phyloP scores from a whole-genome alignment of 2,113 vertebrate species.

The Meriones unguiculatus region DNA sequence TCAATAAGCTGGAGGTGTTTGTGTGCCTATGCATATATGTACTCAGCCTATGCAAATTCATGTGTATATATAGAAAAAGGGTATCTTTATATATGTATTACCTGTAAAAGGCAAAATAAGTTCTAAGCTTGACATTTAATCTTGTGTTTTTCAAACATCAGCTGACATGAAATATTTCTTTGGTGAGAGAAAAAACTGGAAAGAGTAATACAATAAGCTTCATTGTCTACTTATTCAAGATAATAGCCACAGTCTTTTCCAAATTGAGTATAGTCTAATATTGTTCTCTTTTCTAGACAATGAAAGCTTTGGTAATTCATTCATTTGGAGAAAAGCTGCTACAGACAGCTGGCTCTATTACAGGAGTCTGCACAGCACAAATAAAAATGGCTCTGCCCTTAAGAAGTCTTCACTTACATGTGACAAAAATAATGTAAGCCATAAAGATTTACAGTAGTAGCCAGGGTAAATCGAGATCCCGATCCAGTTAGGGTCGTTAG shows the following conservation, averaged over 20 bases:
- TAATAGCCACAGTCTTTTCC: slow-evolving; percentile 2
- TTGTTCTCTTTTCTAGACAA: slow-evolving; percentile 21
- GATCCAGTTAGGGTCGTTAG: background rate
- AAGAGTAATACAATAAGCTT: slow-evolving; percentile 34
- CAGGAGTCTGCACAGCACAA: background rate
- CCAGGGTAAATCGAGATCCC: background rate
- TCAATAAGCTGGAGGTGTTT: background rate
- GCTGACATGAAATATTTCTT: background rate
- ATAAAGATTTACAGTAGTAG: background rate
- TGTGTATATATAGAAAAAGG: background rate
- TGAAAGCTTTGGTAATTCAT: background rate
- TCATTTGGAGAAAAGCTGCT: background rate
- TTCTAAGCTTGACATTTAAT: slow-evolving; percentile 39
- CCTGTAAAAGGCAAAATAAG: background rate
- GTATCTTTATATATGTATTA: background rate
- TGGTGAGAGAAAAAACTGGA: background rate
- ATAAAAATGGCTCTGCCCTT: background rate
- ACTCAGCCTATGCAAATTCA: background rate
- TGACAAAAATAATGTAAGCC: background rate
- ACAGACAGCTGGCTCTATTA: background rate
- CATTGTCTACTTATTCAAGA: slow-evolving; percentile 16
- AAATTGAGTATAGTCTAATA: background rate
- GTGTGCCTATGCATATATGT: background rate
- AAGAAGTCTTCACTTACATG: background rate
- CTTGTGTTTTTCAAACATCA: background rate